phyloP scores from a whole-genome alignment of 2,797 vertebrate species.

The Syndactyla subalaris region DNA sequence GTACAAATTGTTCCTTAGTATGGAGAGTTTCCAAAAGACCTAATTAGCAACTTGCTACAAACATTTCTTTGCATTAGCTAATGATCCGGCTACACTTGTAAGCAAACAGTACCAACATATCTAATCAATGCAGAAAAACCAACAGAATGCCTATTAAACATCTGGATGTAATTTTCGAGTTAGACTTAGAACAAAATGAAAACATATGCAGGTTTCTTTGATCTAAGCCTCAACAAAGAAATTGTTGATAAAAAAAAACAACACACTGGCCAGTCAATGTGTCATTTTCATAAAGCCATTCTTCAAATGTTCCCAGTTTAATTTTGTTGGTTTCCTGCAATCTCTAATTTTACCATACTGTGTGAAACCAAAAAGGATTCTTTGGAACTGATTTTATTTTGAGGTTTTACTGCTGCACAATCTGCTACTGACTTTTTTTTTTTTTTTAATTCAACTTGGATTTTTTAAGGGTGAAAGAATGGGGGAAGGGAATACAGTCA shows the following conservation, averaged over 20 bases:
- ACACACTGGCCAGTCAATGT: slow-evolving; percentile 77
- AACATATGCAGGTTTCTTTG: slow-evolving; percentile 89
- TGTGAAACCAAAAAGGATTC: slow-evolving; percentile 80
- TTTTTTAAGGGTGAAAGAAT: slow-evolving; percentile 43
- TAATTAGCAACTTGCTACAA: slow-evolving; percentile 84
- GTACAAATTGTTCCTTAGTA: slow-evolving; percentile 80
- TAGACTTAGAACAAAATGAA: slow-evolving; percentile 87
- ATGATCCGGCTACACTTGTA: slow-evolving; percentile 88
- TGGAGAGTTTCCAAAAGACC: slow-evolving; percentile 82
- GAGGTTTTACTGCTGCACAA: slow-evolving; percentile 75
- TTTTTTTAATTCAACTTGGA: background rate
- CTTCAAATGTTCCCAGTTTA: slow-evolving; percentile 84
- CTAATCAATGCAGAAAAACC: slow-evolving; percentile 85
- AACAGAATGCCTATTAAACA: slow-evolving; percentile 87
- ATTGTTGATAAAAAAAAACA: slow-evolving; percentile 79
- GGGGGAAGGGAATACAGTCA: slow-evolving; percentile 8
- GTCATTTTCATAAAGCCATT: slow-evolving; percentile 86
- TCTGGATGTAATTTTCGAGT: slow-evolving; percentile 92
- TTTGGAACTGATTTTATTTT: slow-evolving; percentile 78
- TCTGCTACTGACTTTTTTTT: slow-evolving; percentile 72
- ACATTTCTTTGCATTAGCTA: slow-evolving; percentile 90
- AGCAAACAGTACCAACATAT: slow-evolving; percentile 86
- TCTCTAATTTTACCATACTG: slow-evolving; percentile 88
- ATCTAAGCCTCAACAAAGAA: slow-evolving; percentile 88
- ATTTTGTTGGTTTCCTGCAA: slow-evolving; percentile 87